A percentile compares a stretch with the other conserved stretches of the same genome.
phyloP scores from a whole-genome alignment of 2,888 invertebrate genomes.

The Leistus spinibarbis region DNA sequence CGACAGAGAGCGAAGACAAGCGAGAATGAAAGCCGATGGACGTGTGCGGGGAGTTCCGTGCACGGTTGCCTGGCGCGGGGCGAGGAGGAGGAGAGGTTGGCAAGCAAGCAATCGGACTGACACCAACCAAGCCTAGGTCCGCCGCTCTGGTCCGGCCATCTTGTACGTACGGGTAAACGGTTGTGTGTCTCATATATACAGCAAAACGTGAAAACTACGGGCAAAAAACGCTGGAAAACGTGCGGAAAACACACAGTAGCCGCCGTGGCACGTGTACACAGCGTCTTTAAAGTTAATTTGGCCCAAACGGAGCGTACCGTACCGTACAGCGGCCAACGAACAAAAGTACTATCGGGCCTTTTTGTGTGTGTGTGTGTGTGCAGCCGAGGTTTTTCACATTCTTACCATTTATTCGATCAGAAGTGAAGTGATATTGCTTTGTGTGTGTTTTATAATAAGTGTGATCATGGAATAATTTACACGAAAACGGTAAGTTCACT shows the following conservation, averaged over 20 bases:
- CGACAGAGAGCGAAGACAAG: constrained; percentile 53
- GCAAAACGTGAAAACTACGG: constrained; percentile 25
- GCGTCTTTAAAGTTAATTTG: background rate
- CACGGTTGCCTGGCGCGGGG: constrained; percentile 53
- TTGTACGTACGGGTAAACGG: constrained; percentile 55
- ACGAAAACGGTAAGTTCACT: constrained; percentile 22
- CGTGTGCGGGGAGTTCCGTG: constrained; percentile 58
- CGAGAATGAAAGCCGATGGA: constrained; percentile 59
- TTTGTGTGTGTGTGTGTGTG: constrained; percentile 6
- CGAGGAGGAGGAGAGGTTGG: constrained; percentile 32
- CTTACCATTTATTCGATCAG: background rate
- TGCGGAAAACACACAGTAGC: background rate
- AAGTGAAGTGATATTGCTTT: constrained; percentile 27
- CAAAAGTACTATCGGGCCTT: constrained; percentile 11
- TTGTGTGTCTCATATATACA: constrained; percentile 19
- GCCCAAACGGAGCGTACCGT: background rate
- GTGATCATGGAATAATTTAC: constrained; percentile 33
- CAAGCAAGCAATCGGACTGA: constrained; percentile 55
- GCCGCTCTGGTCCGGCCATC: constrained; percentile 53
- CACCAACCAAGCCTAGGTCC: constrained; percentile 56
- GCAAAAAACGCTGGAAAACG: constrained; percentile 16
- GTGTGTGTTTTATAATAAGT: constrained; percentile 20
- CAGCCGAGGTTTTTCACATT: background rate
- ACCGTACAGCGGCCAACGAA: constrained; percentile 1
- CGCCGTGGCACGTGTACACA: constrained; percentile 18